These are phyloP conservation scores for Branchellion lobata DNA, from an alignment of 2,888 invertebrate species.

Conservation along the genomic window DNA sequence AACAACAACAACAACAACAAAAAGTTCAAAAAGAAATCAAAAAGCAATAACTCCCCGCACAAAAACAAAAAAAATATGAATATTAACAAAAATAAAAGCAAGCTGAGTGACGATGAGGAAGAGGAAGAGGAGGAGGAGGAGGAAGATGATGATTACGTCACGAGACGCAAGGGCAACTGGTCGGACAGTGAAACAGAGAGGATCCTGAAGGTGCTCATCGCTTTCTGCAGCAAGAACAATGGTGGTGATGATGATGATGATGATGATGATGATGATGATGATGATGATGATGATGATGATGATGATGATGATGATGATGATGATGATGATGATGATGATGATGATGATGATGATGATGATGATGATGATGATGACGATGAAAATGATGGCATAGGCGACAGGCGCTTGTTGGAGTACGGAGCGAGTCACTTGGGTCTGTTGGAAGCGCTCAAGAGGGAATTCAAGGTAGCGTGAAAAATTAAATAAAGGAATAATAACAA, in stretches of 20 bases:
- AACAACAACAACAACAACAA: not conserved
- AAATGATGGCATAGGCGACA: slow-evolving; percentile 46
- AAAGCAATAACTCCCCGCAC: not conserved
- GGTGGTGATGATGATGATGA: slow-evolving; percentile 50
- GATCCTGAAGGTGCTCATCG: slow-evolving; percentile 66
- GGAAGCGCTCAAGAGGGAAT: slow-evolving; percentile 70
- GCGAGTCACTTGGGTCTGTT: slow-evolving; percentile 66
- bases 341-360: slow-evolving; percentile 21
- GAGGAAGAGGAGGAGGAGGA: slow-evolving; percentile 10
- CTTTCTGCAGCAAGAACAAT: slow-evolving; percentile 51
- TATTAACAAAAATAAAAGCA: not conserved
- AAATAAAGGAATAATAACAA: no score
- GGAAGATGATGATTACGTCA: slow-evolving; percentile 36
- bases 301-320: slow-evolving; percentile 36
- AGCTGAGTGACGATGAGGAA: slow-evolving; percentile 4
- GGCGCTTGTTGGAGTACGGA: slow-evolving; percentile 63
- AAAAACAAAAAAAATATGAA: not conserved
- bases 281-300: slow-evolving; percentile 40
- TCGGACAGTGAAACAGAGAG: slow-evolving; percentile 68
- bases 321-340: slow-evolving; percentile 10
- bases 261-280: slow-evolving; percentile 39
- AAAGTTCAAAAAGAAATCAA: not conserved
- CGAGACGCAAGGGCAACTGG: slow-evolving; percentile 68
- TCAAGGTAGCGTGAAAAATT: slow-evolving; percentile 63
- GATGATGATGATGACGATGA: slow-evolving; percentile 14